These are phyloP conservation scores for Macropus fuliginosus DNA, from an alignment of 2,797 vertebrate genomes.

Conservation along the genomic window DNA sequence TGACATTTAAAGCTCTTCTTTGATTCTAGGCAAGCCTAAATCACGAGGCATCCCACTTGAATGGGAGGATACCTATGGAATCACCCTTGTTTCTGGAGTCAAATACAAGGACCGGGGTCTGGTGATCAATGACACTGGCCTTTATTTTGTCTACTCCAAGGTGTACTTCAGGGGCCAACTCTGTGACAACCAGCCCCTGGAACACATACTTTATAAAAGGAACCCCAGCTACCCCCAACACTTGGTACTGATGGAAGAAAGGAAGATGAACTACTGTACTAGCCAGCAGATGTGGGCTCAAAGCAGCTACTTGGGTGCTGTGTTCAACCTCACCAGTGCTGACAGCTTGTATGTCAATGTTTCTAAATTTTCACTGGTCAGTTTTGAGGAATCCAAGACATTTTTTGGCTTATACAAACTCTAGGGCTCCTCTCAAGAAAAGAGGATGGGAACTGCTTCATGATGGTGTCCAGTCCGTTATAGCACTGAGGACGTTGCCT, in stretches of 20 bases:
- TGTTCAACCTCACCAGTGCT: conserved; percentile 86
- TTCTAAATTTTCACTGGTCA: conserved; percentile 87
- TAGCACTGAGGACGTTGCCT: neutral
- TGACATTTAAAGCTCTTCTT: neutral
- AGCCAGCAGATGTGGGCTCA: conserved; percentile 84
- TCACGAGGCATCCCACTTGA: conserved; percentile 84
- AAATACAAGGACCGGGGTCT: conserved; percentile 88
- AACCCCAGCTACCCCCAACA: conserved; percentile 51
- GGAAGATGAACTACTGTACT: conserved; percentile 86
- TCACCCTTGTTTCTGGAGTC: conserved; percentile 87
- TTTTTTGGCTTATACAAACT: conserved; percentile 96
- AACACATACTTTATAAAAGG: conserved; percentile 88
- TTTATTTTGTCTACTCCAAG: conserved; percentile 94
- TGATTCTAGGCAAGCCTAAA: conserved; percentile 80
- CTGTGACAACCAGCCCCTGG: conserved; percentile 83
- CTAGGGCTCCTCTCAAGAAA: conserved; percentile 71
- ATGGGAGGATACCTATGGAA: conserved; percentile 88
- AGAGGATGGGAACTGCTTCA: conserved; percentile 38
- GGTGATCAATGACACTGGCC: conserved; percentile 89
- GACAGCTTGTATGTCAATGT: conserved; percentile 91
- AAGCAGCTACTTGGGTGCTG: conserved; percentile 91
- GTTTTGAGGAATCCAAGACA: conserved; percentile 87
- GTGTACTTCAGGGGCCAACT: conserved; percentile 87
- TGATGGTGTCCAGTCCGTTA: conserved; percentile 11
- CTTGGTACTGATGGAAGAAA: conserved; percentile 89